Evolutionary conservation across 92 coral and sea anemone genomes (phyloP).

Genomic region (Pocillopora grandis): DNA sequence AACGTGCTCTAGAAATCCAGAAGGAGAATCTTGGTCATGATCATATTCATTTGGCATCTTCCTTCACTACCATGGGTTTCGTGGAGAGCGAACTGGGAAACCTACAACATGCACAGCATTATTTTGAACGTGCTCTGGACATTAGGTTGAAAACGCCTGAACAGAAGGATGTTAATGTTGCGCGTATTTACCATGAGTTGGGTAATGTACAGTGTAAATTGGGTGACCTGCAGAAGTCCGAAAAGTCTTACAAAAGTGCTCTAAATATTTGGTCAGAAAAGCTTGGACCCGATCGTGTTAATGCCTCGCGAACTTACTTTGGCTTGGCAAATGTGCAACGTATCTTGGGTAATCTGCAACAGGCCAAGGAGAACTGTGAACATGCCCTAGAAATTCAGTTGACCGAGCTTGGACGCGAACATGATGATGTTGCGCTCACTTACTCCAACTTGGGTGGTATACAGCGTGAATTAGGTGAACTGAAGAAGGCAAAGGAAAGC

Average conservation of each 20-base stretch:
- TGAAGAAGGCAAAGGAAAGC: background rate
- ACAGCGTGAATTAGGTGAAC: background rate
- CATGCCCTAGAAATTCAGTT: background rate
- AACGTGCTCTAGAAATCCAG: background rate
- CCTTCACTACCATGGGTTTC: background rate
- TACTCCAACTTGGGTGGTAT: background rate
- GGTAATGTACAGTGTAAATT: background rate
- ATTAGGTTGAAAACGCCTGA: background rate
- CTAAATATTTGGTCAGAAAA: too few relatives aligned
- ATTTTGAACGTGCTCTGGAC: constrained; percentile 7
- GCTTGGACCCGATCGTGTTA: too few relatives aligned
- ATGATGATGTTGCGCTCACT: background rate
- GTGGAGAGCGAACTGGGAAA: background rate
- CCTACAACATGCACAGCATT: background rate
- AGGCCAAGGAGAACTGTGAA: background rate
- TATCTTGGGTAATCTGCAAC: background rate
- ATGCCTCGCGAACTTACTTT: background rate
- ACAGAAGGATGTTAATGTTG: background rate
- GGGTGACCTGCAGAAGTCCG: background rate
- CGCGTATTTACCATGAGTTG: background rate
- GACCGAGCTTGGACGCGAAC: background rate
- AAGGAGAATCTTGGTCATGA: too few relatives aligned
- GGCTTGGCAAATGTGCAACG: background rate
- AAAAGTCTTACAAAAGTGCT: too few relatives aligned
- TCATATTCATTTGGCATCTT: background rate